phyloP scores from a whole-genome alignment of 2,888 invertebrate species.

The Caenorhabditis panamensis region DNA sequence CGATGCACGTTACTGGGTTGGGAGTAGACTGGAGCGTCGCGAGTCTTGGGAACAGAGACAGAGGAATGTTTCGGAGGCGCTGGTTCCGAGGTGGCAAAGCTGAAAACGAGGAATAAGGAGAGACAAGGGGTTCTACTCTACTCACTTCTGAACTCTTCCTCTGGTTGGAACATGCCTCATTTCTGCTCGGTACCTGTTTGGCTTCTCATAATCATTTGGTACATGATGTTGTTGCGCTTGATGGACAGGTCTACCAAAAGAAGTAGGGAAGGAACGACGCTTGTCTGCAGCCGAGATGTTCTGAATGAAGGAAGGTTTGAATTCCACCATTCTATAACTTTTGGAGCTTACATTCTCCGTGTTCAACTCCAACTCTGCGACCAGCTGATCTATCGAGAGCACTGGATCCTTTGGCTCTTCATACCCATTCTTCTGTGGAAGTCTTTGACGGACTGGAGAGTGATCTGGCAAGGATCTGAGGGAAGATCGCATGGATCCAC shows the following conservation, averaged over 20 bases:
- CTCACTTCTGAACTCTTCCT: constrained; percentile 47
- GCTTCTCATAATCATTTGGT: constrained; percentile 57
- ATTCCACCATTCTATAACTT: too few relatives aligned
- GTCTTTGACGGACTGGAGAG: constrained; percentile 48
- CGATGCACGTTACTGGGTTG: constrained; percentile 22
- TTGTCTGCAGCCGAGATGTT: constrained; percentile 63
- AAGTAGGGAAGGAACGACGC: constrained; percentile 72
- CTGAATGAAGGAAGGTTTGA: too few relatives aligned
- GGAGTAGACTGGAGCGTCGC: constrained; percentile 38
- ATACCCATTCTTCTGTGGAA: constrained; percentile 1
- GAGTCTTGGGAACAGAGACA: constrained; percentile 28
- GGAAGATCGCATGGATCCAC: constrained; percentile 60
- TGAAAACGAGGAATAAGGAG: not conserved
- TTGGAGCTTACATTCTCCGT: constrained; percentile 67
- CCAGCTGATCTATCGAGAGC: constrained; percentile 78
- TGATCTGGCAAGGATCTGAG: constrained; percentile 68
- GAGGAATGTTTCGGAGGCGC: constrained; percentile 20
- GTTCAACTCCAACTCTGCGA: constrained; percentile 80
- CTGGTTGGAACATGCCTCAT: constrained; percentile 46
- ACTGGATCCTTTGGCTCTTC: constrained; percentile 68
- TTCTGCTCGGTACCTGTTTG: constrained; percentile 50
- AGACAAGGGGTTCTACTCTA: not conserved
- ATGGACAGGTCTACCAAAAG: constrained; percentile 40
- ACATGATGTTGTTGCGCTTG: constrained; percentile 42
- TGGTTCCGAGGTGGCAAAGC: constrained; percentile 30